Evolutionary conservation across 2,113 vertebrate genomes (phyloP), one percentile per base, ranked within the genome.

Genomic region (Myxocyprinus asiaticus): DNA sequence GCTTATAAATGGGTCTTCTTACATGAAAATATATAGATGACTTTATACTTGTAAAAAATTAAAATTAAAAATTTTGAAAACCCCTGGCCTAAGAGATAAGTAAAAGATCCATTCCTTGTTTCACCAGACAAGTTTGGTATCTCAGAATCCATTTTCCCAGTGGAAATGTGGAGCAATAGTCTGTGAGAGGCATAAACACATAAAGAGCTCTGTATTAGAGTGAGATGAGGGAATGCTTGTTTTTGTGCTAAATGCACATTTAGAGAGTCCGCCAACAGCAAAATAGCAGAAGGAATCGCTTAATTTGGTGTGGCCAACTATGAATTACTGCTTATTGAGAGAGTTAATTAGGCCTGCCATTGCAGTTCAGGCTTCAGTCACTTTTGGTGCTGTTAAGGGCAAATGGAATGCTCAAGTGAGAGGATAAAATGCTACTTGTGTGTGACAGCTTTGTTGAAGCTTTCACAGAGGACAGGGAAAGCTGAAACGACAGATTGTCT

Each of bases 321-420:
- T 91, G 87, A 91, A 89, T 88, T 88, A 86, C 88, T 89, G 88
- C 88, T 90, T 85, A 86, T 88, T 93, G 90, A 91, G 87, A 87
- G 87, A 78, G 88, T 86, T 90, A 89, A 91, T 89, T 88, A 88
- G 86, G 89, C 72, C 68, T 82, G 79, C 63, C 87, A 73, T 79
- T 87, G 81, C 81, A 77, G 81, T 88, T 83, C 53, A 82, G 84
- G 64, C 69, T 88, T 79, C 77, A 90, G 22, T 82, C 63, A 45
- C 61, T 71, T 82, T 88, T 81, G 85, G 78, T 76, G 80, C 85
- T 81, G 87, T 82, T 69, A 78, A 79, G 79, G 84, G 86, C 86
- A 85, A 45, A 79, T 58, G 50, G 76, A 76, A 76, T 8, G 45
- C 71, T 69, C n/a, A 58, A 59, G 58, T n/a, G 17, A 17, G 62